phyloP scores from a whole-genome alignment of 2,888 invertebrate species.

The Tachystola acroxantha region DNA sequence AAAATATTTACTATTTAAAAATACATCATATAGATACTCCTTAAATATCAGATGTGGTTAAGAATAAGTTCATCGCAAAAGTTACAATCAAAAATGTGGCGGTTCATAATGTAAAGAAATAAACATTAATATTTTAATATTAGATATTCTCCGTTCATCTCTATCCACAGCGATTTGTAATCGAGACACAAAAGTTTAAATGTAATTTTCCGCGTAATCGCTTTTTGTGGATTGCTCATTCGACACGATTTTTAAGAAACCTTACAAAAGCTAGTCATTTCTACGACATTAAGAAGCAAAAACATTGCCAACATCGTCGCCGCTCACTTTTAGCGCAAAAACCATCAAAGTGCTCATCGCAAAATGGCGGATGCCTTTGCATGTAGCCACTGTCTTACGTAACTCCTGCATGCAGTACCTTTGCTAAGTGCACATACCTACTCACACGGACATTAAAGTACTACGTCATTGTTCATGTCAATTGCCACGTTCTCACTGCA shows the following conservation, averaged over 20 bases:
- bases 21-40: too few relatives aligned
- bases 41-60: too few relatives aligned
- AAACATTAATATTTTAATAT: too few relatives aligned
- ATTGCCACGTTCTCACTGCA: slow-evolving; percentile 53
- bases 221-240: slow-evolving; percentile 26
- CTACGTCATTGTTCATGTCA: slow-evolving; percentile 57
- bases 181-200: slow-evolving; percentile 9
- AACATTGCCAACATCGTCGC: slow-evolving; percentile 38
- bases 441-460: slow-evolving; percentile 40
- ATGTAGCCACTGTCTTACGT: slow-evolving; percentile 43
- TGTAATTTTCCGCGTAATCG: slow-evolving; percentile 23
- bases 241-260: slow-evolving; percentile 25
- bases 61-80: too few relatives aligned
- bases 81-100: too few relatives aligned
- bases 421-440: slow-evolving; percentile 34
- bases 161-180: too few relatives aligned
- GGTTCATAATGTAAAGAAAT: too few relatives aligned
- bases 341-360: slow-evolving; percentile 52
- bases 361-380: slow-evolving; percentile 62
- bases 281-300: slow-evolving; percentile 30
- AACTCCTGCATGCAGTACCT: slow-evolving; percentile 34
- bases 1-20: too few relatives aligned
- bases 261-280: slow-evolving; percentile 28
- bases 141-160: too few relatives aligned
- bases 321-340: slow-evolving; percentile 59